Evolutionary conservation across 2,888 invertebrate genomes (phyloP).

Genomic region (Athalia cordata): DNA sequence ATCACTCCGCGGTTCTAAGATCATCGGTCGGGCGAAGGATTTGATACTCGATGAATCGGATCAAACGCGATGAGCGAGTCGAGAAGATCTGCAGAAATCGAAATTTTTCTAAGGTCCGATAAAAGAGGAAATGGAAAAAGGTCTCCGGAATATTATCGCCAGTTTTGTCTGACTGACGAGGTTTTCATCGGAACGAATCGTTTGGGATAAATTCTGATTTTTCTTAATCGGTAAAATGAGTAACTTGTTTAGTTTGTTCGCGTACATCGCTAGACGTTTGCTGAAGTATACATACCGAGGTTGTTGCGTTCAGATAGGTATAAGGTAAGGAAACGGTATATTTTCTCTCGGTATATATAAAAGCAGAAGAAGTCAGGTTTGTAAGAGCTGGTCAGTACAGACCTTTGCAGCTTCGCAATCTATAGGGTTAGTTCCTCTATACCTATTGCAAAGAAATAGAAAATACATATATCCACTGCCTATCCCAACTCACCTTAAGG

Average conservation of each 20-base stretch:
- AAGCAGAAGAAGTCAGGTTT: slow-evolving; percentile 13
- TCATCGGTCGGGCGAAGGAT: neutral
- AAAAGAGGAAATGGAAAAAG: neutral
- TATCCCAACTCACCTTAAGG: slow-evolving; percentile 35
- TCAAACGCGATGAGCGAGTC: neutral
- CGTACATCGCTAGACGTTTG: slow-evolving; percentile 21
- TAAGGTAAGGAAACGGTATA: slow-evolving; percentile 30
- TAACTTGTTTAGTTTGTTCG: neutral
- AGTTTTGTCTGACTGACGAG: neutral
- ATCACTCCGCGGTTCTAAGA: slow-evolving; percentile 22
- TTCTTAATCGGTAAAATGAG: neutral
- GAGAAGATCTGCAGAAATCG: no score
- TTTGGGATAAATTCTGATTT: neutral
- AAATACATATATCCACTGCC: neutral
- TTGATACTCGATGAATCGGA: slow-evolving; percentile 8
- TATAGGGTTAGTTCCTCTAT: no score
- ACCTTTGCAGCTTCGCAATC: neutral
- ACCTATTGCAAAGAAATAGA: slow-evolving; percentile 18
- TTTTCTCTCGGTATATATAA: slow-evolving; percentile 26
- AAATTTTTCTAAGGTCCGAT: no score
- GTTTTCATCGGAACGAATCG: neutral
- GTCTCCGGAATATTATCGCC: neutral
- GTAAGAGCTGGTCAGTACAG: neutral
- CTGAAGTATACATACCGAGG: neutral
- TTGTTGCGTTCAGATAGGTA: neutral